Evolutionary conservation across 2,113 vertebrate genomes (phyloP).

Genomic region (Boulengerochromis microlepis): DNA sequence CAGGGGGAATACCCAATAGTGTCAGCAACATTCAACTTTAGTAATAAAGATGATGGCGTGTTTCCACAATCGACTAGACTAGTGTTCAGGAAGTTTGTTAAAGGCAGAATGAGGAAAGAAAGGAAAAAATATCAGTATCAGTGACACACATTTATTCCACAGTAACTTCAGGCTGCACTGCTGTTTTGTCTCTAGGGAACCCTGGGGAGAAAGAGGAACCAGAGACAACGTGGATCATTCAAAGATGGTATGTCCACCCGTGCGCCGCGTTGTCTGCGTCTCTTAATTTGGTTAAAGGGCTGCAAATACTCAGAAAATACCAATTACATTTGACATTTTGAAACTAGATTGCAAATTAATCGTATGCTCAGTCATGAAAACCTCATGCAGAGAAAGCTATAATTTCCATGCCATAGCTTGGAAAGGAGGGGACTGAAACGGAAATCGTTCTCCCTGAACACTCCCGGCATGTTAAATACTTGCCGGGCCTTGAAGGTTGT

Average conservation of each 20-base stretch:
- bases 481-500: background rate
- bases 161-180: background rate
- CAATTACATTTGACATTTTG: background rate
- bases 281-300: background rate
- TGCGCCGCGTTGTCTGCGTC: constrained; percentile 23
- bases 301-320: constrained; percentile 11
- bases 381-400: background rate
- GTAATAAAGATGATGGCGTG: background rate
- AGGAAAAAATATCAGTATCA: background rate
- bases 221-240: constrained; percentile 84
- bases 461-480: background rate
- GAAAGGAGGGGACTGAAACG: background rate
- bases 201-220: constrained; percentile 77
- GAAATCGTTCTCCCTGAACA: background rate
- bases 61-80: background rate
- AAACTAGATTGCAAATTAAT: background rate
- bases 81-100: background rate
- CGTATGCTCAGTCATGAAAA: background rate
- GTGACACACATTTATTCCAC: background rate
- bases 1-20: background rate
- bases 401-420: background rate
- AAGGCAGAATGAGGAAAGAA: background rate
- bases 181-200: constrained; percentile 70
- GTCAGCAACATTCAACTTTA: background rate
- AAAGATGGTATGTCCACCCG: constrained; percentile 84